phyloP scores from a whole-genome alignment of 1,140 invertebrate genomes.

The Brachystomella parvula region DNA sequence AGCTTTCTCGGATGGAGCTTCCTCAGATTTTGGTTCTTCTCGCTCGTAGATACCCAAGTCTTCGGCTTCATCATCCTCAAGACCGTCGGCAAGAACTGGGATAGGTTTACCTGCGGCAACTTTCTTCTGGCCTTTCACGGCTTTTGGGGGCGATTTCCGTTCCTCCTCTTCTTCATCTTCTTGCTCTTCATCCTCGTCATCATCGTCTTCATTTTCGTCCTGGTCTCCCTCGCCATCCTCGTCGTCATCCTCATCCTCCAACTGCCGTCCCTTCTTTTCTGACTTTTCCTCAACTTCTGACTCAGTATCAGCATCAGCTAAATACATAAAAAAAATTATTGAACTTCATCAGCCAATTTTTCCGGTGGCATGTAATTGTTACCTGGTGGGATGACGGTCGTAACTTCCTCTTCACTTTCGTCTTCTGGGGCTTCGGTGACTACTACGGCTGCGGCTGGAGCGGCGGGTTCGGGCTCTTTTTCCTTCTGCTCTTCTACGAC shows the following conservation, averaged over 20 bases:
- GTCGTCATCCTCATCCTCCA: slow-evolving; percentile 32
- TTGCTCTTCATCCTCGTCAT: slow-evolving; percentile 34
- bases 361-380: background rate
- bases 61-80: slow-evolving; percentile 38
- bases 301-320: background rate
- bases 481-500: background rate
- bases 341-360: background rate
- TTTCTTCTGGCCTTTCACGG: slow-evolving; percentile 8
- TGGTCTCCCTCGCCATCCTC: slow-evolving; percentile 24
- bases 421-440: slow-evolving; percentile 7
- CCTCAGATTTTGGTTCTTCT: slow-evolving; percentile 23
- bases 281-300: background rate
- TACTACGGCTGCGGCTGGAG: background rate
- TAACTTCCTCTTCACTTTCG: slow-evolving; percentile 11
- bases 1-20: slow-evolving; percentile 26
- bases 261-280: slow-evolving; percentile 23
- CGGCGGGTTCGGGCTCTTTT: background rate
- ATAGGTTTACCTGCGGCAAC: slow-evolving; percentile 28
- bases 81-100: slow-evolving; percentile 29
- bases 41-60: slow-evolving; percentile 34
- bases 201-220: slow-evolving; percentile 35
- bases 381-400: slow-evolving; percentile 2
- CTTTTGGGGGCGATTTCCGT: slow-evolving; percentile 19
- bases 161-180: slow-evolving; percentile 29
- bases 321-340: no score